Evolutionary conservation across 2,113 vertebrate species (phyloP).

Genomic region (Psilopogon haemacephalus): DNA sequence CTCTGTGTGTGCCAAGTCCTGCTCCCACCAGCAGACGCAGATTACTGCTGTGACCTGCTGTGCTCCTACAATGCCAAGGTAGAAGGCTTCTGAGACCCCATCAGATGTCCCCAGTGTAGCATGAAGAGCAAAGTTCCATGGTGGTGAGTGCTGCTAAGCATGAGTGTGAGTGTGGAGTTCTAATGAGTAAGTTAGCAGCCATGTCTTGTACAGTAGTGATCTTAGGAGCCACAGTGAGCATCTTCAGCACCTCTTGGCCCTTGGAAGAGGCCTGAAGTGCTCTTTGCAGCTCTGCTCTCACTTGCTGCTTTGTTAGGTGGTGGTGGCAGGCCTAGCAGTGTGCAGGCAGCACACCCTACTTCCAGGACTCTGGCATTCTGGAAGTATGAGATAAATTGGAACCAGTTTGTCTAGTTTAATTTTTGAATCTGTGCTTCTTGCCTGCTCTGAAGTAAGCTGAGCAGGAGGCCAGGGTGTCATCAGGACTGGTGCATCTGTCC

Average conservation of each 20-base stretch:
- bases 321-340: not conserved
- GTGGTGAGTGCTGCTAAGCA: not conserved
- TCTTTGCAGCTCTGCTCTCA: not conserved
- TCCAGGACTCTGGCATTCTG: not conserved
- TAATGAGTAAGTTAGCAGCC: no score
- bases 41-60: not conserved
- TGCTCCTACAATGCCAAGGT: not conserved
- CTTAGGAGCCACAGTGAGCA: fast-evolving
- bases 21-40: not conserved
- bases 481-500: not conserved
- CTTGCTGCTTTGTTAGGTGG: fast-evolving
- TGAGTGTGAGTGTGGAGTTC: fast-evolving
- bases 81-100: not conserved
- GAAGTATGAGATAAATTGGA: not conserved
- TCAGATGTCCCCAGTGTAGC: not conserved
- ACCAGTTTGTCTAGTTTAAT: not conserved
- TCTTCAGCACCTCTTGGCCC: no score
- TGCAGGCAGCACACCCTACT: not conserved
- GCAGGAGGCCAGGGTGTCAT: not conserved
- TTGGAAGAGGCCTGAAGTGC: not conserved
- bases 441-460: not conserved
- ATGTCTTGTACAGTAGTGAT: fast-evolving
- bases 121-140: not conserved
- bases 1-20: fast-evolving
- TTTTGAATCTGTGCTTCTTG: not conserved